Base-by-base conservation (phyloP, 2,797 vertebrate species). In the Pangasius larnaudii region DNA sequence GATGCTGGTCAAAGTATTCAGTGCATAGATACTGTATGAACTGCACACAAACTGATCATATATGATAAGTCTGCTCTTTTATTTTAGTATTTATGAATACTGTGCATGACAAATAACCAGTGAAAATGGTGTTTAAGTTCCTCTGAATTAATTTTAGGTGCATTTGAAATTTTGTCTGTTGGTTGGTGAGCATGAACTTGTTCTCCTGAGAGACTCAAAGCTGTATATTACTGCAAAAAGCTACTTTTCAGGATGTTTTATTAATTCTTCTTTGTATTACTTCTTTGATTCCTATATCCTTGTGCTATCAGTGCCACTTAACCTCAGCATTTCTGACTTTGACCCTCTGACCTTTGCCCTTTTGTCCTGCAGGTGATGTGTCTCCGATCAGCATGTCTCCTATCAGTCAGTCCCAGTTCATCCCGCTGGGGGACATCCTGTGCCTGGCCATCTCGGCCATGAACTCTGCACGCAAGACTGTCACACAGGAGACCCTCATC, bases 371-470 rank as follows among this genome's bases (percentile, higher is more conserved):
- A 99, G 99, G 98, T 98, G 99, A 99, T 99, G 98, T 99, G 91
- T 99, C 98, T 89, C 98, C 98, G 86, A 99, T 99, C 97, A 99
- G 97, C 94, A 99, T 99, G 98, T 99, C 98, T 95, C 98, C 98
- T 90, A 99, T 99, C 96, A 99, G 98, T 95, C 99, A 99, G 92
- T 99, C 99, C 85, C 99, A 99, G 95, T 99, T 99, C 94, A 99
- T 99, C 93, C 99, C 98, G 89, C 97, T 99, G 93, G 98, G 98
- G 93, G 98, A 99, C 92, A 99, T 99, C 94, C 96, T 99, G 94
- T 98, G 98, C 95, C 95, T 99, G 97, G 99, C 98, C 94, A 98
- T 99, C 96, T 99, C 98, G 77, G 97, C 98, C 93, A 98, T 99
- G 98, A 99, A 99, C 96, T 98, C 98, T 5, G 96, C 98, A 91